Base-by-base conservation (phyloP, 2,113 vertebrate species). In the Oxyruncus cristatus region DNA sequence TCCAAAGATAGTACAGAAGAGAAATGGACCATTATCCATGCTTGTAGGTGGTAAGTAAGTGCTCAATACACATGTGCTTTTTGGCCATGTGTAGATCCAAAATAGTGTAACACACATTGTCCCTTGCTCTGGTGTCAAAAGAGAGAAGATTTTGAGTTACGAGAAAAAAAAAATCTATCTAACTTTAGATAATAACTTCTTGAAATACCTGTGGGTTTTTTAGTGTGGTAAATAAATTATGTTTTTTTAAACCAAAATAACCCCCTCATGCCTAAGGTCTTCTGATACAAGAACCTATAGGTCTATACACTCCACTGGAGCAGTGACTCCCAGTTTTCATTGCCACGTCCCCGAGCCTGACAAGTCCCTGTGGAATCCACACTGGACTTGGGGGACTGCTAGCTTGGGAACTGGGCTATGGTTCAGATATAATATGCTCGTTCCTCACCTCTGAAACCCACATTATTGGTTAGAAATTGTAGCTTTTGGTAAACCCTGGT, bases 271-370 rank as follows among this genome's bases (percentile, higher is more conserved):
- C 17, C 52, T 75, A 30, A 44, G 11, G 4, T 63, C 11, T 81
- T 82, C 23, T 81, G 33, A 63, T 24, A 58, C 5, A 28, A 13
- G 46, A 37, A 65, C 41, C 19, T 77, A 14, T 14, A 58, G 24
- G 22, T 77, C 17, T 47, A 13, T 23, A 33, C 0, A 2, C 14
- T 85, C 14, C 24, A n/a, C 35, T 46, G 32, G 44, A 67, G 27
- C 42, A 88, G 19, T 77, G 49, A n/a, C 26, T 88, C 20, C 28
- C 18, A 16, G 44, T 76, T 83, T 79, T 76, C 58, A 52, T 20
- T 65, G 20, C 21, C 5, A 2, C 26, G 8, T 75, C 22, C 30
- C 17, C 0, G 0, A 53, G 59, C 26, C 32, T 5, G 46, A 3
- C 5, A 77, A 88, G 12, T 56, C 23, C 15, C 44, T n/a, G 19